These are phyloP conservation scores for Silurus lanzhouensis DNA, from an alignment of 2,797 vertebrate species.

Conservation along the genomic window DNA sequence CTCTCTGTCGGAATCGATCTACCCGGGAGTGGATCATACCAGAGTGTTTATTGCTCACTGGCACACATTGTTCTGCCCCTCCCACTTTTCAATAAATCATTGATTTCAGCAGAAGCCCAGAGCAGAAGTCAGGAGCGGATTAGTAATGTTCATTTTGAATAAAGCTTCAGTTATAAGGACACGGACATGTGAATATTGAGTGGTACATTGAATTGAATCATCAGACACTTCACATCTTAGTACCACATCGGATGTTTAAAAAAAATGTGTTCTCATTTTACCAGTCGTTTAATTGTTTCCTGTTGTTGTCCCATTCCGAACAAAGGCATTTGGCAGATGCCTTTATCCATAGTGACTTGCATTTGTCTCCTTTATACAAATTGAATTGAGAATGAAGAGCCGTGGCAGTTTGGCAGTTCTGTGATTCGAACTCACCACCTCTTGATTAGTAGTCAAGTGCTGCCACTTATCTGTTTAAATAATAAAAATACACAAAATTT, in stretches of 20 bases:
- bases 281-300: background rate
- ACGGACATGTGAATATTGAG: background rate
- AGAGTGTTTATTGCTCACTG: conserved; percentile 23
- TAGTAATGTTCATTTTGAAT: background rate
- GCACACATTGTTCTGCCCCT: conserved; percentile 3
- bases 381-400: background rate
- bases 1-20: background rate
- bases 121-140: background rate
- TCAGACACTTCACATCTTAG: background rate
- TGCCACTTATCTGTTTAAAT: background rate
- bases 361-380: background rate
- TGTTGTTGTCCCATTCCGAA: background rate
- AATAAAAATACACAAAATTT: background rate
- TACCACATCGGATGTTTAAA: background rate
- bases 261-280: background rate
- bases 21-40: background rate
- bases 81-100: conserved; percentile 11
- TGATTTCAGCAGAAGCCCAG: background rate
- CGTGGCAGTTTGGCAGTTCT: background rate
- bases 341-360: background rate
- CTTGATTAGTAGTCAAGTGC: background rate
- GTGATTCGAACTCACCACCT: background rate
- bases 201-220: too few species aligned
- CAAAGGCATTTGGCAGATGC: background rate
- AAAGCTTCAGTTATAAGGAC: background rate